These are phyloP conservation scores for Craseonycteris thonglongyai DNA, from an alignment of 2,113 vertebrate genomes.

Conservation along the genomic window DNA sequence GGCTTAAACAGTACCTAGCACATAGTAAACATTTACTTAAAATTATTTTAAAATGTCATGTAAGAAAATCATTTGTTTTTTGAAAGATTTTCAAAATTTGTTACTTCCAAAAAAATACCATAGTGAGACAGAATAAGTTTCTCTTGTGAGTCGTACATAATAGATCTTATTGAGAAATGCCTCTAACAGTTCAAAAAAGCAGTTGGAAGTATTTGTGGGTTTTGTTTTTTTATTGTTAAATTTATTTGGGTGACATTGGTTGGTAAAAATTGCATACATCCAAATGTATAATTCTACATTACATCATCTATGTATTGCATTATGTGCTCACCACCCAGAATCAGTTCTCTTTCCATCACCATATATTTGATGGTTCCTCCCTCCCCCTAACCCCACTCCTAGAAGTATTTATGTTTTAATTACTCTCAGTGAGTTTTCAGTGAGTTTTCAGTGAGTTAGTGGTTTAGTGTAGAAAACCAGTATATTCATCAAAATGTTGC, in stretches of 20 bases:
- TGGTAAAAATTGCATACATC: too few relatives aligned
- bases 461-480: background rate
- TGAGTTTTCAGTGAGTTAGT: background rate
- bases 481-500: background rate
- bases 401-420: background rate
- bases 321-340: too few relatives aligned
- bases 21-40: conserved; percentile 7
- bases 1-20: background rate
- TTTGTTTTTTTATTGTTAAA: too few relatives aligned
- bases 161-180: background rate
- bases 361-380: too few relatives aligned
- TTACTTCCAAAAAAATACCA: background rate
- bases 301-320: too few relatives aligned
- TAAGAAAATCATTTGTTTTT: background rate
- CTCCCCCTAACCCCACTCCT: too few relatives aligned
- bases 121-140: background rate
- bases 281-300: too few relatives aligned
- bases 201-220: background rate
- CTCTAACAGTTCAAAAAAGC: background rate
- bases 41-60: background rate
- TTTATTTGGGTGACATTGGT: too few relatives aligned
- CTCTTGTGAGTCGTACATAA: background rate
- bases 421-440: background rate
- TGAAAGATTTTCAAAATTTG: background rate
- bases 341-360: too few relatives aligned